Evolutionary conservation across 2,888 invertebrate genomes (phyloP), one percentile per base, ranked within the genome.

Genomic region (Trissolcus japonicus): DNA sequence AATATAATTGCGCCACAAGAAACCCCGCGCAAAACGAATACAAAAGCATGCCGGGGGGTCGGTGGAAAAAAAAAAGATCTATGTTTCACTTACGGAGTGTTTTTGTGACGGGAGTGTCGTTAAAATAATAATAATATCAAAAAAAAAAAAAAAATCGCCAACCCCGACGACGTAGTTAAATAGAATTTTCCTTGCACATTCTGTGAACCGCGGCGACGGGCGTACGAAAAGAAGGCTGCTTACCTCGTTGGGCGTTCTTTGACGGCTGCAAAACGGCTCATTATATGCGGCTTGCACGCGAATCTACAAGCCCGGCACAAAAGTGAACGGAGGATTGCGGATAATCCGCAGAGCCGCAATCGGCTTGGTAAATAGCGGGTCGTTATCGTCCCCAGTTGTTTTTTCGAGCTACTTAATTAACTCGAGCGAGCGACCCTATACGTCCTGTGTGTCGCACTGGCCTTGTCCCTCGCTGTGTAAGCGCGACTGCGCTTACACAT

Each of bases 341-440:
- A 74, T 74, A 67, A 65, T 78, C 72, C 65, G 56, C 41, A 53
- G 35, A 72, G 59, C 17, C 57, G 75, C 69, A 54, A 65, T 63
- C 65, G 56, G 43, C 69, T 65, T 63, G 43, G 74, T 66, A 61
- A 74, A 78, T 71, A 69, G 66, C 66, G 46, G 59, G 74, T 74
- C 74, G 62, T 78, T 78, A 78, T 78, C 74, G 69, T 65, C 48
- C 35, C 35, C 43, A 74, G 57, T 40, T 54, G 71, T 71, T 69
- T 78, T 74, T 78, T 65, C 53, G 71, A 60, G 74, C 65, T 69
- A 72, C 71, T 71, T 76, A 71, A 76, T 76, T 76, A 76, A 72
- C 59, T 72, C 54, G 59, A 72, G 62, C 48, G 54, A 35, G 35
- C 35, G 35, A 35, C 35, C 56, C 69, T 56, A 50, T 54, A 29